A percentile compares a stretch with the other conserved stretches of the same genome.
Evolutionary conservation across 2,797 vertebrate species (phyloP).

Genomic region (Petrocephalus schoutedeni): DNA sequence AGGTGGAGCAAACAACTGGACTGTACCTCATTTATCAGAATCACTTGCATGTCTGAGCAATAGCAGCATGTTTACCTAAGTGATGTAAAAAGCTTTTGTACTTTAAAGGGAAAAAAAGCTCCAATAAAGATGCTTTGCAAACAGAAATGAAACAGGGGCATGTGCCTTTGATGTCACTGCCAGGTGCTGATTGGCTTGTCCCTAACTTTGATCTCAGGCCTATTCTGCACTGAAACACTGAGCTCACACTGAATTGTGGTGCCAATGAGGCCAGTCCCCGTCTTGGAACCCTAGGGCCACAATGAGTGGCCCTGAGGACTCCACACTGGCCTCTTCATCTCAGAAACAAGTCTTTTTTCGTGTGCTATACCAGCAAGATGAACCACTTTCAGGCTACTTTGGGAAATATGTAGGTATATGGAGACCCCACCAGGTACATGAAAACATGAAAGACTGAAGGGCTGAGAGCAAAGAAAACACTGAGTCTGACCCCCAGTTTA

Average conservation of each 20-base stretch:
- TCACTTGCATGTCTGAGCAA: not conserved
- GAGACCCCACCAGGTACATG: not conserved
- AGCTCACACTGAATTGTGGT: conserved; percentile 12
- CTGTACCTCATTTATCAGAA: not conserved
- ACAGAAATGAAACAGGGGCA: not conserved
- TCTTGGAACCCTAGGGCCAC: not conserved
- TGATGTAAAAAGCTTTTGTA: not conserved
- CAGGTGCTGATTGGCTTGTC: not conserved
- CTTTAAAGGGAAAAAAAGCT: not conserved
- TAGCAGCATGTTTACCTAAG: not conserved
- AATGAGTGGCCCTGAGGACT: not conserved
- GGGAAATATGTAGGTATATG: not conserved
- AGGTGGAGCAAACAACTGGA: not conserved
- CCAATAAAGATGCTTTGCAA: not conserved
- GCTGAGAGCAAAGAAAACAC: too few species aligned
- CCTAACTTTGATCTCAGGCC: not conserved
- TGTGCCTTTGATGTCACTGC: conserved; percentile 15
- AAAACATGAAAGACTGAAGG: not conserved
- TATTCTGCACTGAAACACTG: too few species aligned
- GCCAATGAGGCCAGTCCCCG: not conserved
- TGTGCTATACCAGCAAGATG: not conserved
- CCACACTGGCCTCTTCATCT: not conserved
- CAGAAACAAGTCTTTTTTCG: not conserved
- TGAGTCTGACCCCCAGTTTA: too few species aligned
- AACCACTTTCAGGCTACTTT: not conserved